Evolutionary conservation across 1,140 invertebrate species (phyloP), one percentile per base, ranked within the genome.

Genomic region (Drosophila pachea): DNA sequence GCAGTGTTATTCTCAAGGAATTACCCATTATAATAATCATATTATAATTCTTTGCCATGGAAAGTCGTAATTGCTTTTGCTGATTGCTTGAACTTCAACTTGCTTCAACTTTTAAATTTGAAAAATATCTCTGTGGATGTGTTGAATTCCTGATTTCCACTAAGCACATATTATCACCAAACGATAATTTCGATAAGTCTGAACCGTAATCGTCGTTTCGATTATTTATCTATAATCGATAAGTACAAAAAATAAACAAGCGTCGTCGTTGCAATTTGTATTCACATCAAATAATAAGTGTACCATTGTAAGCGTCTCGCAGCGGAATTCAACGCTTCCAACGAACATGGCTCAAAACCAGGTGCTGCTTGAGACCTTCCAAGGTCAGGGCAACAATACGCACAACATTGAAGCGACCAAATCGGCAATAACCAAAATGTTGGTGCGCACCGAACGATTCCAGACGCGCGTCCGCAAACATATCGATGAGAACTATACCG

Each of bases 401-500:
- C 66, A 36, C 32, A 63, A 22, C 11, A 59, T 86, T n/a, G 87
- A 88, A 4, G 59, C 50, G 29, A 82, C 78, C 8, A 86, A 82
- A 36, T 69, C 77, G 7, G 55, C 76, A 7, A 79, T 89, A 6
- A 70, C 58, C 0, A 77, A 88, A 66, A 66, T 89, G 55, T 58
- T 81, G 64, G 72, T 79, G 33, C 84, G 86, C 31, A 82, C 77
- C 7, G 81, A 79, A 60, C 60, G 70, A 12, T 88, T 73, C 31
- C 89, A 89, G 48, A 53, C 72, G 12, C 77, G 78, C 35, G 69
- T 78, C 53, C 78, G 83, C 16, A 76, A 72, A 22, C 78, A 88
- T 42, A 88, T 89, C 5, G 82, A 89, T 12, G 71, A 79, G 6
- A 89, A 89, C 56, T 89, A 88, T 43, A 62, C 62, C 0, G 86